Percentiles rank a stretch among this genome's conserved stretches.
phyloP scores from a whole-genome alignment of 1,140 invertebrate species.

The Prorops nasuta region DNA sequence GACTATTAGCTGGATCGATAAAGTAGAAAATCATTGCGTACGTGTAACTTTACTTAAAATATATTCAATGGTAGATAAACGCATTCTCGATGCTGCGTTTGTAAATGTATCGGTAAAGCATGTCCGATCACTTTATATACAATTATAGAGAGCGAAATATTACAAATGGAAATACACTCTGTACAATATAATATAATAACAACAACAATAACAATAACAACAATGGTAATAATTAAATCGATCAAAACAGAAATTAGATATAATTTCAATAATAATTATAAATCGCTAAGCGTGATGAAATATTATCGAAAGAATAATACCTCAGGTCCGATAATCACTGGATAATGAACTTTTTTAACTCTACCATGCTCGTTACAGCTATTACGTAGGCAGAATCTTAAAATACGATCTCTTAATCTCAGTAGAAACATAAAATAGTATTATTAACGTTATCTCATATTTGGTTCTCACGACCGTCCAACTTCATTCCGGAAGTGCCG shows the following conservation, averaged over 20 bases:
- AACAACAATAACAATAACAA: slow-evolving; percentile 27
- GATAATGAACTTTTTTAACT: not conserved
- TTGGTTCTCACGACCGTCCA: too few relatives aligned
- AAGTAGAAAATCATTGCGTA: not conserved
- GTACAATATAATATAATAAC: slow-evolving; percentile 37
- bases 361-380: not conserved
- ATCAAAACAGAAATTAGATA: not conserved
- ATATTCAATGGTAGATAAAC: too few relatives aligned
- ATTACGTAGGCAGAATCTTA: not conserved
- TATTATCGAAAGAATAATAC: not conserved
- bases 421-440: not conserved
- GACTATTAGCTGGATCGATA: not conserved
- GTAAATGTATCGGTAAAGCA: slow-evolving; percentile 1
- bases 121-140: slow-evolving; percentile 2
- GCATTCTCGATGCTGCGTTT: too few relatives aligned
- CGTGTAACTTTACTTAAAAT: not conserved
- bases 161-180: slow-evolving; percentile 27
- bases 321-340: not conserved
- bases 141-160: slow-evolving; percentile 36
- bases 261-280: not conserved
- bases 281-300: not conserved
- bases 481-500: too few relatives aligned
- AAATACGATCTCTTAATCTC: not conserved
- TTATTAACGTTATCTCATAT: too few relatives aligned
- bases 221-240: slow-evolving; percentile 15